A percentile compares a stretch with the other conserved stretches of the same genome.
Conservation (phyloP, 2,888 invertebrate genomes). For the Lamellibrachia satsuma region DNA sequence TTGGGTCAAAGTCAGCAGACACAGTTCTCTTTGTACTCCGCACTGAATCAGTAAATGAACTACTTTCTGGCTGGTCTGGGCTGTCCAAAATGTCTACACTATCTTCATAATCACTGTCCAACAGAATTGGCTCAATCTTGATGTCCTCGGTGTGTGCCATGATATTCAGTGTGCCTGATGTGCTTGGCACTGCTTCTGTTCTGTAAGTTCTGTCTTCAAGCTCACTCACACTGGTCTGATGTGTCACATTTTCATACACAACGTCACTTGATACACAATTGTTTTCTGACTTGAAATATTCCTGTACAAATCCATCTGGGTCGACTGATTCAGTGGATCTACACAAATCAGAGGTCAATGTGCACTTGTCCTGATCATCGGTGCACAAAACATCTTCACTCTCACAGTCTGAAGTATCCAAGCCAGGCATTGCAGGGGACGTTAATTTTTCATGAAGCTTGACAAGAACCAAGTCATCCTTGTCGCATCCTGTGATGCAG, state of each 20-base stretch:
- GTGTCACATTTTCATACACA: background rate
- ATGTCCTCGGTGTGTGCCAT: background rate
- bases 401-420: background rate
- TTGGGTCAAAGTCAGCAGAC: background rate
- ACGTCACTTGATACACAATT: background rate
- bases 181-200: background rate
- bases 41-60: background rate
- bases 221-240: background rate
- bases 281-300: background rate
- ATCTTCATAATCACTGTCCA: constrained; percentile 13
- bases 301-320: background rate
- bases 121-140: background rate
- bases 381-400: background rate
- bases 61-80: constrained; percentile 9
- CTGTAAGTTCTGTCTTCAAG: background rate
- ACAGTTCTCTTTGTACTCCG: background rate
- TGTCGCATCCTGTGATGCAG: background rate
- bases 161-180: background rate
- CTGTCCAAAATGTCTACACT: background rate
- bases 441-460: constrained; percentile 13
- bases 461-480: constrained; percentile 6
- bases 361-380: background rate
- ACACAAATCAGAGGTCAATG: background rate
- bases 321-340: background rate
- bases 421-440: background rate